Evolutionary conservation across 2,797 vertebrate species (phyloP).

Genomic region (Chelonia mydas): DNA sequence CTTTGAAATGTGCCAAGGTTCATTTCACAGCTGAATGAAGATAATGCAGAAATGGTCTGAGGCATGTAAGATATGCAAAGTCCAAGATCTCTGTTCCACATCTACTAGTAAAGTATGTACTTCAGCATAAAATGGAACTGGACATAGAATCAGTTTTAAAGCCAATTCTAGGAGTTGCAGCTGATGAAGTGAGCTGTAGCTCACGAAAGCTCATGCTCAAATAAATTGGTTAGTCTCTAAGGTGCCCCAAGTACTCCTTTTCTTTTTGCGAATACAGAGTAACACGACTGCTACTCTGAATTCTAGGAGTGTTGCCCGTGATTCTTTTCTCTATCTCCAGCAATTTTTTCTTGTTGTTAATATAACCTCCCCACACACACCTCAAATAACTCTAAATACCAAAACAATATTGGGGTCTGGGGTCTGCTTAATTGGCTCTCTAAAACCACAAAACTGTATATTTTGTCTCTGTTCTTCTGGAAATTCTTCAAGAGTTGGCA

Average conservation of each 20-base stretch:
- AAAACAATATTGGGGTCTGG: not conserved
- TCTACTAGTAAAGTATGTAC: not conserved
- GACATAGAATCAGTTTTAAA: not conserved
- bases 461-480: not conserved
- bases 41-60: not conserved
- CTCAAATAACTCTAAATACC: not conserved
- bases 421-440: not conserved
- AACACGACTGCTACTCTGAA: no score
- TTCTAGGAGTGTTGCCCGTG: not conserved
- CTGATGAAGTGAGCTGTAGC: no score
- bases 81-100: accelerated
- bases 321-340: not conserved
- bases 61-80: not conserved
- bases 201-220: no score
- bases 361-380: not conserved
- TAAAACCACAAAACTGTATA: not conserved
- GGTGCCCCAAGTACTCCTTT: no score
- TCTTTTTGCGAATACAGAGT: no score
- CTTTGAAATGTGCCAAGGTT: not conserved
- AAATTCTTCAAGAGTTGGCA: not conserved
- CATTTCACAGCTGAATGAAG: not conserved
- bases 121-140: not conserved
- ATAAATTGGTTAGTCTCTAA: no score
- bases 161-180: not conserved
- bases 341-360: not conserved